A percentile compares a stretch with the other conserved stretches of the same genome.
phyloP scores from a whole-genome alignment of 2,797 vertebrate species.

The Diplodus sargus region DNA sequence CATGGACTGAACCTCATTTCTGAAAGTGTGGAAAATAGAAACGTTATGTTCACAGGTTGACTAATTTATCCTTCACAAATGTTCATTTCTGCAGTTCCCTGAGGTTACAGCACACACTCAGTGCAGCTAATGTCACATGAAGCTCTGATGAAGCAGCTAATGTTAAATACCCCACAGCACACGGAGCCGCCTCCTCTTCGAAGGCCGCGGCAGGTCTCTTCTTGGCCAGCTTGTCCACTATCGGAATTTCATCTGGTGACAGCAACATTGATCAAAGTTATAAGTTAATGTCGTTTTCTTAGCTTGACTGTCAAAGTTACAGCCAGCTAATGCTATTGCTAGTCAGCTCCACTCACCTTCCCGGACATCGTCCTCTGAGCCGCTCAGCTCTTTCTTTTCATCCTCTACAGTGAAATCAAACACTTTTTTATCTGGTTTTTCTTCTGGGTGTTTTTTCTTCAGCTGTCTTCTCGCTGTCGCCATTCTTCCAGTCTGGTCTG shows the following conservation, averaged over 20 bases:
- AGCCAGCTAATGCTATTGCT: no score
- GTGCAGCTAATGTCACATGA: neutral
- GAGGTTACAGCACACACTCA: no score
- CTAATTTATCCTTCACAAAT: no score
- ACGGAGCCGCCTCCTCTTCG: slow-evolving; percentile 49
- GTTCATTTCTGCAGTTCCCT: neutral
- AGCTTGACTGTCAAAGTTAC: neutral
- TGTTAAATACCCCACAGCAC: slow-evolving; percentile 72
- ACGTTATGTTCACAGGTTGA: neutral
- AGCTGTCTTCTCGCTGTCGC: slow-evolving; percentile 68
- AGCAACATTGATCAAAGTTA: neutral
- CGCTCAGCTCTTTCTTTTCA: slow-evolving; percentile 69
- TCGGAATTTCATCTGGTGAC: slow-evolving; percentile 64
- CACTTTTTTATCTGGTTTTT: slow-evolving; percentile 48
- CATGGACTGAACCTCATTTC: slow-evolving; percentile 94
- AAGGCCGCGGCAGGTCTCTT: slow-evolving; percentile 73
- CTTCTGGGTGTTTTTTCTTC: slow-evolving; percentile 69
- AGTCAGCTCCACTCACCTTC: slow-evolving; percentile 50
- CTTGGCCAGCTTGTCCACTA: slow-evolving; percentile 73
- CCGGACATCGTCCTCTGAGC: slow-evolving; percentile 76
- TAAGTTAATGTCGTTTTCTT: neutral
- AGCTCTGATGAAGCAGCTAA: neutral
- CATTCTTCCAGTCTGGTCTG: slow-evolving; percentile 54
- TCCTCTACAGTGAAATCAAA: slow-evolving; percentile 74
- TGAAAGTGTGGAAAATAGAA: slow-evolving; percentile 61